Evolutionary conservation across 2,888 invertebrate genomes (phyloP), one percentile per base, ranked within the genome.

Genomic region (Spisula solida): DNA sequence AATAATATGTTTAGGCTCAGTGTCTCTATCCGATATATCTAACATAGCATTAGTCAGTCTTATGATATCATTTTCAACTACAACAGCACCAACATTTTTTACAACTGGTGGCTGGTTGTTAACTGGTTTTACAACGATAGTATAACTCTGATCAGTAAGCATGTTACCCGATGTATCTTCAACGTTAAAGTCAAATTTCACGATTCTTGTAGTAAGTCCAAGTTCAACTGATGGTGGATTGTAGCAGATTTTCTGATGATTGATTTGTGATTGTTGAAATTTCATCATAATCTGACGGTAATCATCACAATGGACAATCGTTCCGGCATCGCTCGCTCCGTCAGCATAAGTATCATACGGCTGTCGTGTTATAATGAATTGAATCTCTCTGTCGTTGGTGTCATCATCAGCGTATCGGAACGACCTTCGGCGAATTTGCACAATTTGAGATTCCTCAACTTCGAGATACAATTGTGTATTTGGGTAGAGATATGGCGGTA

Each of bases 211-310:
- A 0, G 95, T 93, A 56, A 96, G 92, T 0, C 96, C 96, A 8
- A 96, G 93, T 87, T 96, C 96, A 48, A 93, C 92, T 25, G 90
- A 91, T 6, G 96, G 96, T 0, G 96, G 96, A 51, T 94, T 91
- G 89, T 96, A 97, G 88, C 96, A 96, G 20, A 96, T 94, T 92
- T 96, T 96, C 78, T 95, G 95, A 87, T 96, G 96, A 90, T 96
- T 96, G n/a, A 97, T 93, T 92, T 96, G 95, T 14, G 96, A 94
- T 88, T 97, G 97, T 0, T 95, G 95, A 88, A 96, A 96, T 48
- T 91, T 93, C 16, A 85, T 88, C 20, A 96, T 91, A 83, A 91
- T 91, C 18, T 82, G 82, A n/a, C 93, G 91, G 20, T 95, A 94
- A 60, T 95, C 92, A 51, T 96, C 95, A 88, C 96, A 95, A 20